Conservation (phyloP, 2,888 invertebrate genomes). For the Nomada ruficornis region DNA sequence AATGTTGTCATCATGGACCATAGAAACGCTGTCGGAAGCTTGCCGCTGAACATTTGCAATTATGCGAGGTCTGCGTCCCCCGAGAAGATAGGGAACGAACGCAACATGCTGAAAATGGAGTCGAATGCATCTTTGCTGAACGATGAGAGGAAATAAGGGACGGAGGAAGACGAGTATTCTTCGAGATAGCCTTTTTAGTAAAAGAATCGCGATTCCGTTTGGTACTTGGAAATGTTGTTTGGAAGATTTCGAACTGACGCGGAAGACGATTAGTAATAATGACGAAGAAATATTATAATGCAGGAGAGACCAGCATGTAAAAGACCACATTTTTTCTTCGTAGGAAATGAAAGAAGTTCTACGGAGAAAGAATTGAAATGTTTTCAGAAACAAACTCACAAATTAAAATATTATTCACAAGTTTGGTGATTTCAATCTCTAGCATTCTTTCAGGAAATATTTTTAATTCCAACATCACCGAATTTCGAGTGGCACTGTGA, state of each 20-base stretch:
- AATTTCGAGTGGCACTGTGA: too few relatives aligned
- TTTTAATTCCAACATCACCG: too few relatives aligned
- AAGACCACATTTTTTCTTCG: background rate
- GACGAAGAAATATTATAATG: background rate
- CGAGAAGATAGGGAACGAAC: constrained; percentile 4
- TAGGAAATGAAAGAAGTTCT: background rate
- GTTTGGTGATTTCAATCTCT: too few relatives aligned
- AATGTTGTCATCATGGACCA: constrained; percentile 29
- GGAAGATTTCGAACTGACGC: background rate
- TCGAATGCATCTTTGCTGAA: constrained; percentile 13
- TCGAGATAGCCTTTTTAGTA: background rate
- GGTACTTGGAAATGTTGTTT: background rate
- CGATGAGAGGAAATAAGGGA: constrained; percentile 7
- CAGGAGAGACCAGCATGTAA: background rate
- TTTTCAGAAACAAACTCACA: too few relatives aligned
- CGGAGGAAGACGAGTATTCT: background rate
- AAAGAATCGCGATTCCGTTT: background rate
- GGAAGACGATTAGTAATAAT: background rate
- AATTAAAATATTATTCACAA: too few relatives aligned
- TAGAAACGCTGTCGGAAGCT: constrained; percentile 27
- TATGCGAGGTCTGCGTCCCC: constrained; percentile 35
- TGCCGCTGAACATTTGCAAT: constrained; percentile 45
- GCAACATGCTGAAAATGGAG: constrained; percentile 22
- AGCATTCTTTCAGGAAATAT: too few relatives aligned
- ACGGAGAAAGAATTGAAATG: background rate